Evolutionary conservation across 2,113 vertebrate species (phyloP), one percentile per base, ranked within the genome.

Genomic region (Labrus mixtus): DNA sequence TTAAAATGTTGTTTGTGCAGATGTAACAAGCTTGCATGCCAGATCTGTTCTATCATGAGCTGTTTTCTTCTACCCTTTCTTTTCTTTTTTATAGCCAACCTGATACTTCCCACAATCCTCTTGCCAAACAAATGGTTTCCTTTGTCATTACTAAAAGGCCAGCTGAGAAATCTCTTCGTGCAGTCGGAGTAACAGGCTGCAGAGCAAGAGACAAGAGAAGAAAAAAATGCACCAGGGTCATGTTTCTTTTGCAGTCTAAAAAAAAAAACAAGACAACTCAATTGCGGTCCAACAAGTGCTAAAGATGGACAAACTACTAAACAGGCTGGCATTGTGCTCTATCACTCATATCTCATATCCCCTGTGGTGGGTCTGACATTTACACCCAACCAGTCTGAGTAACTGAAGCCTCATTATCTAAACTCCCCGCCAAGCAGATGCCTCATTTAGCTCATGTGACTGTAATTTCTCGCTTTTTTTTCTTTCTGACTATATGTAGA

Each of bases 401-500:
- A 90, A 84, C 68, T 75, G 63, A 76, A 78, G 76, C 78, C 81
- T 89, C 67, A 81, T 84, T 80, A 89, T 87, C 79, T 67, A 60
- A 82, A 85, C 84, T 88, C 78, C 75, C 80, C 62, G 71, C 56
- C 41, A 79, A 73, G 81, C 83, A 79, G 73, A 85, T 78, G 58
- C 61, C 78, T 91, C 73, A 81, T 84, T 89, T 91, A 62, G 82
- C 69, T 79, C 77, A 85, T 89, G 85, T 85, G 70, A 89, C 79
- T 81, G 56, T 46, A 45, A 54, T 86, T 88, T 68, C 54, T 75
- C 23, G 68, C 57, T 54, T 63, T 60, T 82, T 71, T 54, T 63
- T 60, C 80, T 71, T 75, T 63, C 54, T 45, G 20, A 73, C 36
- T 69, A 54, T 72, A 36, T 61, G 61, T 57, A 68, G 76, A 76